Evolutionary conservation across 2,888 invertebrate species (phyloP).

Genomic region (Napeogenes inachia): DNA sequence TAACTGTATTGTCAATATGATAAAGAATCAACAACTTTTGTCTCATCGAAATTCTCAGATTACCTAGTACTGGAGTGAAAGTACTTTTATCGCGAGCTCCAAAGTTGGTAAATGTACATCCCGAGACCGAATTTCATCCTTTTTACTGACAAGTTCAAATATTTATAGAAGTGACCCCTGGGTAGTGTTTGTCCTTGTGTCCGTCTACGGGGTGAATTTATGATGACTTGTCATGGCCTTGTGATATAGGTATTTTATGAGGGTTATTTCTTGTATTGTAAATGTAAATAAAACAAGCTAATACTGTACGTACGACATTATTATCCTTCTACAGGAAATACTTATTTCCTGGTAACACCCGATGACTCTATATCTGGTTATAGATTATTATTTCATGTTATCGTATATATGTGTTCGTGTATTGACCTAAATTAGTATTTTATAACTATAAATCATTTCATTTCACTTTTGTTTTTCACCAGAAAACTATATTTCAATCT

Average conservation of each 20-base stretch:
- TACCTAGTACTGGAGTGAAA: constrained; percentile 29
- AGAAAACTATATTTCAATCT: constrained; percentile 1
- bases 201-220: constrained; percentile 38
- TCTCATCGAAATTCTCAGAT: constrained; percentile 13
- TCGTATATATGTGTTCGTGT: too few relatives aligned
- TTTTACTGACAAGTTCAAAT: constrained; percentile 47
- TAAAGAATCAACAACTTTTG: constrained; percentile 2
- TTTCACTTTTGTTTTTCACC: neutral
- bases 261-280: neutral
- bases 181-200: constrained; percentile 41
- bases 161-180: constrained; percentile 45
- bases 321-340: too few relatives aligned
- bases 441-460: neutral
- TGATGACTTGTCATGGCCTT: constrained; percentile 21
- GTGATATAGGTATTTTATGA: neutral
- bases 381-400: too few relatives aligned
- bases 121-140: constrained; percentile 43
- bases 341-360: too few relatives aligned
- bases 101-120: constrained; percentile 32
- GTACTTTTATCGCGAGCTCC: constrained; percentile 32
- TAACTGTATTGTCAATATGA: neutral
- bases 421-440: neutral
- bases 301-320: too few relatives aligned
- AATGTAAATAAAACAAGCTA: too few relatives aligned
- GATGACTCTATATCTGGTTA: too few relatives aligned